Conservation (phyloP, 2,888 invertebrate genomes). For the Augochlorella aurata region DNA sequence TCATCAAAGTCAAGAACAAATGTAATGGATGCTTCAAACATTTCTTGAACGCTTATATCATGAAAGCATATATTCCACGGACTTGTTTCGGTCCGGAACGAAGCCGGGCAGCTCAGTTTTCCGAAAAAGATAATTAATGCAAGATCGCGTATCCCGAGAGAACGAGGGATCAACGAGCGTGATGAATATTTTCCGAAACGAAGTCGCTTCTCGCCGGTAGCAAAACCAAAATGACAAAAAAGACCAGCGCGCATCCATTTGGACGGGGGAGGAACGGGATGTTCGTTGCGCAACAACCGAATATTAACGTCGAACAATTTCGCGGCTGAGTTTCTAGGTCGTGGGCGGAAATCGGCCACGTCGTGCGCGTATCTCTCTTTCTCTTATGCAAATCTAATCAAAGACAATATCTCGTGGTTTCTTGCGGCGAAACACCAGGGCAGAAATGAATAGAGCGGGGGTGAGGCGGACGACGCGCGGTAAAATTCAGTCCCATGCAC, state of each 20-base stretch:
- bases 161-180: neutral
- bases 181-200: neutral
- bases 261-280: neutral
- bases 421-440: constrained; percentile 19
- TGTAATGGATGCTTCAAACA: neutral
- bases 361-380: constrained; percentile 38
- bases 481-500: constrained; percentile 51
- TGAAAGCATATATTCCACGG: neutral
- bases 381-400: constrained; percentile 54
- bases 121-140: neutral
- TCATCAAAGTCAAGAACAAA: neutral
- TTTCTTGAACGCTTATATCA: neutral
- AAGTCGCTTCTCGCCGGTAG: neutral
- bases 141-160: neutral
- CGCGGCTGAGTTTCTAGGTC: neutral
- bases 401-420: constrained; percentile 45
- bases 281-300: constrained; percentile 2
- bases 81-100: neutral
- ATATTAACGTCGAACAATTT: constrained; percentile 35
- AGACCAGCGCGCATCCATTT: neutral
- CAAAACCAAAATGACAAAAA: neutral
- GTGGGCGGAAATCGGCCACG: neutral
- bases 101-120: neutral
- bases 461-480: neutral
- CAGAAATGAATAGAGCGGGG: constrained; percentile 25